Evolutionary conservation across 2,113 vertebrate genomes (phyloP).

Genomic region (Brachirus orientalis): DNA sequence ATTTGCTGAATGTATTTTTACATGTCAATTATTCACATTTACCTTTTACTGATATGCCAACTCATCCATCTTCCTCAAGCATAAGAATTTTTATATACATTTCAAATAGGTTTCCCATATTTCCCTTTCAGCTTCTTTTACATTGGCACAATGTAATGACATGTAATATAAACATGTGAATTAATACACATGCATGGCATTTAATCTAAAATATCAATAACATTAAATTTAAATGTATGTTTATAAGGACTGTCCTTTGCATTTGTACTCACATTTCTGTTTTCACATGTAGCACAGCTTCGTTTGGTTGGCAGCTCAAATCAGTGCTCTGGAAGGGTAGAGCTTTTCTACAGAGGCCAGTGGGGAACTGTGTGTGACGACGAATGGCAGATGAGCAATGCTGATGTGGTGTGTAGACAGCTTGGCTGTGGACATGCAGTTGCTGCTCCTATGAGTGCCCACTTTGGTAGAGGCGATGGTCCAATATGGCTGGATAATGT

Average conservation of each 20-base stretch:
- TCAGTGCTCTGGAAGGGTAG: constrained; percentile 68
- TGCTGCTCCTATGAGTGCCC: constrained; percentile 40
- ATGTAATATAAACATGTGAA: not conserved
- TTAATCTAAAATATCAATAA: not conserved
- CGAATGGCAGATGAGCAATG: constrained; percentile 49
- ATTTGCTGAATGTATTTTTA: too few relatives aligned
- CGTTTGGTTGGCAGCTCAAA: constrained; percentile 23
- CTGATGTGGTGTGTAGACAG: constrained; percentile 67
- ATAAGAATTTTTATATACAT: too few relatives aligned
- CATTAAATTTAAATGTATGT: not conserved
- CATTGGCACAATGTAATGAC: too few relatives aligned
- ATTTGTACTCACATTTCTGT: constrained; percentile 3
- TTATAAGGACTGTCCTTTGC: not conserved
- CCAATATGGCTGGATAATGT: constrained; percentile 76
- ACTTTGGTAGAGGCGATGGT: constrained; percentile 69
- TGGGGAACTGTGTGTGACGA: constrained; percentile 77
- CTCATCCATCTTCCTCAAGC: too few relatives aligned
- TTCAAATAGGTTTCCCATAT: too few relatives aligned
- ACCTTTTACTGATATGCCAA: too few relatives aligned
- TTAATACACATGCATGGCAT: not conserved
- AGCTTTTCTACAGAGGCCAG: constrained; percentile 53
- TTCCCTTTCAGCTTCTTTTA: too few relatives aligned
- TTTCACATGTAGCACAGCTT: constrained; percentile 43
- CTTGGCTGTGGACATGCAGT: constrained; percentile 65
- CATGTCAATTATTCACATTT: too few relatives aligned